Evolutionary conservation across 2,888 invertebrate species (phyloP), one percentile per base, ranked within the genome.

Genomic region (Plagodis pulveraria): DNA sequence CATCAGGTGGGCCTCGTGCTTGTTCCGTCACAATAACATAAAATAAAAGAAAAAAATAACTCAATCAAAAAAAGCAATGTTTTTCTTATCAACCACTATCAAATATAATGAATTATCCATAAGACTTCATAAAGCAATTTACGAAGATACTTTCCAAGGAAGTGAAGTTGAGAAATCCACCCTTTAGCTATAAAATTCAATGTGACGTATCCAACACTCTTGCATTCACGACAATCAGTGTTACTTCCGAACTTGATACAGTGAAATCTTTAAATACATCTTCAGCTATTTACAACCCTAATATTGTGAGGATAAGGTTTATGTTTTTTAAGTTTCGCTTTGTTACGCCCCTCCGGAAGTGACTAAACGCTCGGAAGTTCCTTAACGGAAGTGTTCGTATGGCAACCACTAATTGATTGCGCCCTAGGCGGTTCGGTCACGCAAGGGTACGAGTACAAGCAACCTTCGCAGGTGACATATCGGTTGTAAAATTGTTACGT

Each of bases 341-440:
- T 32, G 50, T 35, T 36, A 40, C 9, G 40, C 59, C 52, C 51
- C 48, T 12, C 51, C 49, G 60, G 56, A 61, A 53, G 49, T 56
- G 22, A 35, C 52, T 61, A 61, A 61, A 61, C 56, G 60, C 45
- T 61, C 60, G 67, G 71, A 59, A 76, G 76, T 55, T 43, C 75
- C 81, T 84, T 82, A 77, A 81, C 89, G 91, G 91, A 91, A 86
- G 89, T 86, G 76, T 81, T 86, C 81, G 80, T 82, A 84, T 81
- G 81, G 60, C 52, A 85, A 83, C 81, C 79, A 78, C 86, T 91
- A 92, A 92, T 92, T 91, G 91, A 92, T 90, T 91, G 88, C 74
- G 73, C 81, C 83, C 78, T 66, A 73, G 70, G 73, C 55, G 45
- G 63, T 42, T 46, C 42, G 58, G 72, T 74, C 72, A 76, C 74